Evolutionary conservation across 2,113 vertebrate species (phyloP), one percentile per base, ranked within the genome.

Genomic region (Petromus typicus): DNA sequence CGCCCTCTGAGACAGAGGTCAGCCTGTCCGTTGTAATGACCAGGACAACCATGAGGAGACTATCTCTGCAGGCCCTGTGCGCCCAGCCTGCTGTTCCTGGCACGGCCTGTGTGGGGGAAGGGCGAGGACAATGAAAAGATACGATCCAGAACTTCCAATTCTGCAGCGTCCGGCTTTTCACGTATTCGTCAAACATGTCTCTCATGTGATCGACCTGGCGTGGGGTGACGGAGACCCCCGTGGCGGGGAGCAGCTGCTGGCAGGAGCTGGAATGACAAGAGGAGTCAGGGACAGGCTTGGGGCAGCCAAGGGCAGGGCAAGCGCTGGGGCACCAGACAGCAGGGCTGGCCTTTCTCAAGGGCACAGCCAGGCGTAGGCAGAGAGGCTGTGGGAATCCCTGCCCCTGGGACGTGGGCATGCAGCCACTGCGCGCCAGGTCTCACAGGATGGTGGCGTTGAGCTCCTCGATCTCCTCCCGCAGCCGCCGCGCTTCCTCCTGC

Each of bases 81-180:
- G 51, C 9, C 17, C 2, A 5, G 51, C 7, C 75, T 45, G 30
- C 13, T 12, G 25, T 43, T 82, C 57, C 40, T 20, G n/a, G 43
- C n/a, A 5, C 0, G 37, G 75, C n/a, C 6, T 16, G 27, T 2
- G 37, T 27, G 23, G 16, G 18, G 43, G 22, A 78, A 48, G 10
- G 87, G 14, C 78, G 67, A 85, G 71, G n/a, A n/a, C 54, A 45
- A 79, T 10, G 11, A n/a, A 97, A 99, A 98, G 99, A 99, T 99
- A 99, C 99, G 75, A 99, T 99, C 99, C 99, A 99, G 98, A 99
- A 99, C 98, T 99, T 99, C 99, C 99, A 99, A 98, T 99, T 99
- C 97, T 99, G 99, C 83, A 99, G 98, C 27, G 99, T 99, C 95
- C 99, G 98, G 96, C 75, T 99, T 93, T 98, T 99, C 82, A 99